Evolutionary conservation across 2,113 vertebrate genomes (phyloP).

Genomic region (Laterallus jamaicensis): DNA sequence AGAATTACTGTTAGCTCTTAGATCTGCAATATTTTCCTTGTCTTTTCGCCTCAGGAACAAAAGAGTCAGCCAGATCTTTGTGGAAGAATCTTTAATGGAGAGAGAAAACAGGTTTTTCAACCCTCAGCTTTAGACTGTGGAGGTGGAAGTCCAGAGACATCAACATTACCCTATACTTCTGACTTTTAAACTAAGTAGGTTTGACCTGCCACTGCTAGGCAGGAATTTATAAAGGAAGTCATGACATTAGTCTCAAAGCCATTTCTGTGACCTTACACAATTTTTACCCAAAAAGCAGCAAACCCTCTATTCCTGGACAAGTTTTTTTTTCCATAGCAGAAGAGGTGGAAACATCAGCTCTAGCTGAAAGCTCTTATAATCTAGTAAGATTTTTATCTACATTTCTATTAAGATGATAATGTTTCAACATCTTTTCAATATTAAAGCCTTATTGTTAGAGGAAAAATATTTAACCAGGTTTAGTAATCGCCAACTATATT

Average conservation of each 20-base stretch:
- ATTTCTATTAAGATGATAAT: neutral
- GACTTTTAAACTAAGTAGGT: neutral
- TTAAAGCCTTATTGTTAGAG: neutral
- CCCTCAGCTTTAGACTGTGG: neutral
- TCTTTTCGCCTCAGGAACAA: neutral
- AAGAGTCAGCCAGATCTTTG: neutral
- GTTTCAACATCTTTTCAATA: neutral
- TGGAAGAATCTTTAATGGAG: neutral
- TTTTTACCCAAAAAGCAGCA: neutral
- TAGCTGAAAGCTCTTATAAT: neutral
- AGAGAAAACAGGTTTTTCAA: neutral
- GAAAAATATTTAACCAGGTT: neutral
- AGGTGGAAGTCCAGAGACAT: neutral
- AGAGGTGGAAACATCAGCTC: neutral
- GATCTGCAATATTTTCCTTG: neutral
- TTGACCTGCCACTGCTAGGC: neutral
- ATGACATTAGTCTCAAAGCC: neutral
- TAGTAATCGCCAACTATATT: neutral
- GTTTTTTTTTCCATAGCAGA: neutral
- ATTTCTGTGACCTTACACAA: neutral
- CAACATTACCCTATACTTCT: neutral
- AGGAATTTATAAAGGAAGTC: neutral
- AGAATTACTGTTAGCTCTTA: neutral
- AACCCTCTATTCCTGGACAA: neutral
- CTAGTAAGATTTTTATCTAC: neutral